These are phyloP conservation scores for Cybosia mesomella DNA, from an alignment of 2,888 invertebrate genomes.

Conservation along the genomic window DNA sequence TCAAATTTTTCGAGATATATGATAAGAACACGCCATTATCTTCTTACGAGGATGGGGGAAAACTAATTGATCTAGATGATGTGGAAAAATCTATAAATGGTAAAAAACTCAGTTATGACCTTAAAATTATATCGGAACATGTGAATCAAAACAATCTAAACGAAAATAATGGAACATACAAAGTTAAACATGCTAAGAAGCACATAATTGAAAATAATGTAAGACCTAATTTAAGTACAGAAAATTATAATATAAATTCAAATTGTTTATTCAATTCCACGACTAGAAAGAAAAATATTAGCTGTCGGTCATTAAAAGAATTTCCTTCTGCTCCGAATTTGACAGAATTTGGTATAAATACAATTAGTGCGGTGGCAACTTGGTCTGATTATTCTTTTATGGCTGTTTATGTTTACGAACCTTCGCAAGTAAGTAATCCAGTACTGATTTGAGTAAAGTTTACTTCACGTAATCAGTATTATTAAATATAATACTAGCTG, in stretches of 20 bases:
- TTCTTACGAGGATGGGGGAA: constrained; percentile 25
- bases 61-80: constrained; percentile 30
- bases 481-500: background rate
- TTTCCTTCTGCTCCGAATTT: background rate
- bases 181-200: constrained; percentile 62
- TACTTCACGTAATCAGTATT: background rate
- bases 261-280: background rate
- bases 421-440: constrained; percentile 64
- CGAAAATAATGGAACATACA: constrained; percentile 46
- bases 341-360: constrained; percentile 5
- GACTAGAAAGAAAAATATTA: constrained; percentile 4
- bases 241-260: background rate
- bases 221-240: constrained; percentile 1
- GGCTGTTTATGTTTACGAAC: constrained; percentile 76
- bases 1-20: constrained; percentile 79
- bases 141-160: constrained; percentile 51
- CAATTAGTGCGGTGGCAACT: constrained; percentile 27
- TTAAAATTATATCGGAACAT: constrained; percentile 56
- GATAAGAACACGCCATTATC: constrained; percentile 63
- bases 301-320: background rate
- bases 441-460: constrained; percentile 7
- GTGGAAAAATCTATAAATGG: constrained; percentile 21
- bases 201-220: constrained; percentile 48
- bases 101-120: constrained; percentile 33
- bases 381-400: constrained; percentile 74